Evolutionary conservation across 2,797 vertebrate species (phyloP), one percentile per base, ranked within the genome.

Genomic region (Capromys pilorides): DNA sequence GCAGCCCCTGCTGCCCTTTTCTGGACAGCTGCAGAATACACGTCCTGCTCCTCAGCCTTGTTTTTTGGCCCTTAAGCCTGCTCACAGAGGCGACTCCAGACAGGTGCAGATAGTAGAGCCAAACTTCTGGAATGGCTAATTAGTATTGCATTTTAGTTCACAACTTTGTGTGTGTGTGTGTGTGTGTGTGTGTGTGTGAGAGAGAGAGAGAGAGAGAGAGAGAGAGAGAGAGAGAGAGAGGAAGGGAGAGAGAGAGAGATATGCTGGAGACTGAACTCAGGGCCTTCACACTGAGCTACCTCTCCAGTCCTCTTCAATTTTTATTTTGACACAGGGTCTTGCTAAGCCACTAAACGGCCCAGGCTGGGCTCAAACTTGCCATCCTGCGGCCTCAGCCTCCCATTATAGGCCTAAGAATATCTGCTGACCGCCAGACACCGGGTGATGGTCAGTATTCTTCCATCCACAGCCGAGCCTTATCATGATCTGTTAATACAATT

Each of bases 131-230:
- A 31, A 51, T 6, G 14, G 13, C 13, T 3, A 3, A n/a, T 26
- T 83, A 79, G 21, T 39, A 39, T 66, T 83, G 62, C 5, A 31
- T 86, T 64, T 88, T 73, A 82, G 80, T 57, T 83, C 86, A 66
- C 36, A 31, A 26, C 7, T 61, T 2, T 61, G 21, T 61, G 22
- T 24, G 33, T 69, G 66, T n/a, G 66, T n/a, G 66, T n/a, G 71
- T 28, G 24, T 61, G 19, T 61, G 6, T 67, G 66, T 33, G 66
- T n/a, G 66, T 18, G 71, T 28, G 24, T n/a, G n/a, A n/a, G n/a
- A n/a, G n/a, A n/a, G n/a, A n/a, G n/a, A n/a, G n/a, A n/a, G n/a
- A n/a, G n/a, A n/a, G n/a, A n/a, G n/a, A n/a, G n/a, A n/a, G n/a
- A n/a, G n/a, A n/a, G n/a, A n/a, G n/a, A n/a, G n/a, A n/a, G n/a